Base-by-base conservation (phyloP, 2,888 invertebrate species). In the Chymomyza procnemis region DNA sequence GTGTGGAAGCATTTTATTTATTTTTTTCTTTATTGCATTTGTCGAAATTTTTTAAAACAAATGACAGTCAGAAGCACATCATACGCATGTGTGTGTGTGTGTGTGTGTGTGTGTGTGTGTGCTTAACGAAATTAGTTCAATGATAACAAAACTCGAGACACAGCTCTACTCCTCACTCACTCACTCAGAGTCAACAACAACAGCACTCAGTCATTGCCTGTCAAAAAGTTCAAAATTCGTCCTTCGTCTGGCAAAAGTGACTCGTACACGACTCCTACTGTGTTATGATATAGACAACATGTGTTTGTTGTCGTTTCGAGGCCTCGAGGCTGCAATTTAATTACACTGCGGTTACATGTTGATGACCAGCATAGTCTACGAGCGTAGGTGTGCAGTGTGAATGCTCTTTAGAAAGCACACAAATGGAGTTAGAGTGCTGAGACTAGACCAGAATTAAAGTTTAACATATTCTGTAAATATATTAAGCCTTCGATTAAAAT, bases 71-170 rank as follows among this genome's bases (percentile, higher is more conserved):
- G 34, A 41, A 41, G 34, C 2, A 12, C 30, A n/a, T n/a, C n/a
- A n/a, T n/a, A n/a, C n/a, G n/a, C n/a, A 26, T 1, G 26, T 26
- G 26, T 26, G 26, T 26, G 26, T 26, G 3, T 3, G 26, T 26
- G 6, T 0, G 26, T 26, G 26, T 1, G 26, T 26, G 3, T 47
- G 57, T 55, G 8, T 19, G 55, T 61, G 58, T 61, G 54, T 68
- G 59, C 74, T 55, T 79, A 79, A 86, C 81, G 76, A 79, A 77
- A 86, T 81, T 85, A 81, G 75, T 73, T 78, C 66, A 69, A 78
- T 82, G 85, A 80, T 78, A 75, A 83, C 66, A 64, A 59, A 71
- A 70, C 14, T 22, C 56, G 63, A 58, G 60, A 50, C 34, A 41
- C 34, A 12, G 26, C 6, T n/a, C n/a, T n/a, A n/a, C n/a, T n/a